phyloP scores from a whole-genome alignment of 2,113 vertebrate species.

The Pelodiscus sinensis region DNA sequence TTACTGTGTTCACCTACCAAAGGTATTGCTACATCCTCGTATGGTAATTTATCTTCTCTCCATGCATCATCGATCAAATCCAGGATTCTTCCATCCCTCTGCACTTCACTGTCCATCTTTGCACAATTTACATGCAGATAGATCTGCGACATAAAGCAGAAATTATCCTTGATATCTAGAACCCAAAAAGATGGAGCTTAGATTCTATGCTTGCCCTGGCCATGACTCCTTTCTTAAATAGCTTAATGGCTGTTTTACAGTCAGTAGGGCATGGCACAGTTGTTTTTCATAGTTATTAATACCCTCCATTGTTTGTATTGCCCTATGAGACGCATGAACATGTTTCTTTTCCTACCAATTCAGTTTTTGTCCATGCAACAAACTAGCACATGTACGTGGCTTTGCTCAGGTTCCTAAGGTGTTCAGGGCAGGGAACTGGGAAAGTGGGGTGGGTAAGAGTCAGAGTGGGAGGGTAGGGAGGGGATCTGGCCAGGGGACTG shows the following conservation, averaged over 20 bases:
- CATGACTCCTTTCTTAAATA: neutral
- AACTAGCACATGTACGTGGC: neutral
- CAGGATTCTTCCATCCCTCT: constrained; percentile 94
- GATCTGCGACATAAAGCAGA: constrained; percentile 44
- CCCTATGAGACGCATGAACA: neutral
- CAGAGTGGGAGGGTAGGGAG: too few relatives aligned
- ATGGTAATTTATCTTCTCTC: constrained; percentile 95
- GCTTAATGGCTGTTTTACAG: neutral
- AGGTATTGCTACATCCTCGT: constrained; percentile 96
- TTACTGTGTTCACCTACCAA: constrained; percentile 81
- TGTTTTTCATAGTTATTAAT: neutral
- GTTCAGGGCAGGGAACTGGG: too few relatives aligned
- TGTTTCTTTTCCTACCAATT: neutral
- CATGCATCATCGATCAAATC: constrained; percentile 97
- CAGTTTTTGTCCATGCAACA: neutral
- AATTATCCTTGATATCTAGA: accelerated
- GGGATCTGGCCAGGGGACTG: too few relatives aligned
- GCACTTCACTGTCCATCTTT: constrained; percentile 95
- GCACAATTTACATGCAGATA: neutral
- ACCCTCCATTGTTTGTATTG: neutral
- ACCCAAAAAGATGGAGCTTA: neutral
- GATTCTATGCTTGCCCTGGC: accelerated
- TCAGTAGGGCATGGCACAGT: neutral
- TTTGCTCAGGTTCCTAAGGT: too few relatives aligned
- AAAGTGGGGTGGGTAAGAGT: too few relatives aligned